Conservation (phyloP, 2,113 vertebrate genomes). For the Falco punctatus region DNA sequence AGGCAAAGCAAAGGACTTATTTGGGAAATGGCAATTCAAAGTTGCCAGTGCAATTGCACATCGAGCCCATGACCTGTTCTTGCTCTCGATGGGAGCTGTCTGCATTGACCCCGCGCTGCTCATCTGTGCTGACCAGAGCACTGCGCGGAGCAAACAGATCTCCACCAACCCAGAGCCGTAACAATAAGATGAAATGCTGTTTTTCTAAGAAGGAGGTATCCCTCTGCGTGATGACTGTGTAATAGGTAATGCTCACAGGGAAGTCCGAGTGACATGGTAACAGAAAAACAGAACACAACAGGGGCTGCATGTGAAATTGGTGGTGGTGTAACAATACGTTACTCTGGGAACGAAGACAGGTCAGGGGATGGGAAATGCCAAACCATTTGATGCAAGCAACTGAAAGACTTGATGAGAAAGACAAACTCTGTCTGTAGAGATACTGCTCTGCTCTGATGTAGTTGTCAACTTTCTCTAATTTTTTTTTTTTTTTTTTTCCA, state of each 20-base stretch:
- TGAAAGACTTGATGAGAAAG: not conserved
- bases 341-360: not conserved
- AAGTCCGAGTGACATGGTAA: not conserved
- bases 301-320: accelerated
- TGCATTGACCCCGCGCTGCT: not conserved
- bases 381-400: not conserved
- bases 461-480: not conserved
- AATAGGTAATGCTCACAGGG: not conserved
- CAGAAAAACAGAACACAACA: not conserved
- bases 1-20: not conserved
- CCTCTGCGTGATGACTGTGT: accelerated
- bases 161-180: not conserved
- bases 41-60: not conserved
- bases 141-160: accelerated
- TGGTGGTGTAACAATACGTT: not conserved
- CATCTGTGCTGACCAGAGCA: not conserved
- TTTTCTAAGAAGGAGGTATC: not conserved
- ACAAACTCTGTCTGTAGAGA: not conserved
- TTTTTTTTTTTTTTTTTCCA: not conserved
- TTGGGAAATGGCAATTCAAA: not conserved
- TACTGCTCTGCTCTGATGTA: not conserved
- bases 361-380: not conserved
- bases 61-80: not conserved
- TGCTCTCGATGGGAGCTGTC: not conserved
- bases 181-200: accelerated